phyloP scores from a whole-genome alignment of 2,797 vertebrate species.

The Dicrostonyx torquatus region DNA sequence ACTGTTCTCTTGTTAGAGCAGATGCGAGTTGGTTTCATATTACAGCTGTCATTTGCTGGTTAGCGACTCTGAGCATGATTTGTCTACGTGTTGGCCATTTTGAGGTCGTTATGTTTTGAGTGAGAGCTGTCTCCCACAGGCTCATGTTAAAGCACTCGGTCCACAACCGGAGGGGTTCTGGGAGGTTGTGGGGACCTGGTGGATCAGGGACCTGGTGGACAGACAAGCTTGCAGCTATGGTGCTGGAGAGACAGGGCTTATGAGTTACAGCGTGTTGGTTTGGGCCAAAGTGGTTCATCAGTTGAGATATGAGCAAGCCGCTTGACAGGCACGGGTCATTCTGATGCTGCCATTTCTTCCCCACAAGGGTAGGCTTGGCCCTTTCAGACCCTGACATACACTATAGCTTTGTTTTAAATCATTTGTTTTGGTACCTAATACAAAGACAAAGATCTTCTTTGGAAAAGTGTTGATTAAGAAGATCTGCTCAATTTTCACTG shows the following conservation, averaged over 20 bases:
- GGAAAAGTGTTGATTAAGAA: not conserved
- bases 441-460: not conserved
- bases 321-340: no score
- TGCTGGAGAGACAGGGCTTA: not conserved
- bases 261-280: not conserved
- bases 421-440: not conserved
- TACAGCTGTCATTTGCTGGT: not conserved
- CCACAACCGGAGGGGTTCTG: not conserved
- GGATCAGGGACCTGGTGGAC: no score
- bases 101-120: not conserved
- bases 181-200: no score
- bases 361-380: no score
- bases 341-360: not conserved
- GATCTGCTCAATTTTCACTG: not conserved
- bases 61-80: not conserved
- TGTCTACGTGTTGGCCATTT: not conserved
- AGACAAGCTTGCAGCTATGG: not conserved
- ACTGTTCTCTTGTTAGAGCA: not conserved
- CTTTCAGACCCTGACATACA: not conserved
- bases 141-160: not conserved
- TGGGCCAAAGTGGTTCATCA: not conserved
- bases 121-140: not conserved
- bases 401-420: not conserved
- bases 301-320: not conserved
- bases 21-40: not conserved